Evolutionary conservation across 1,140 invertebrate species (phyloP).

Genomic region (Bombyx mandarina): DNA sequence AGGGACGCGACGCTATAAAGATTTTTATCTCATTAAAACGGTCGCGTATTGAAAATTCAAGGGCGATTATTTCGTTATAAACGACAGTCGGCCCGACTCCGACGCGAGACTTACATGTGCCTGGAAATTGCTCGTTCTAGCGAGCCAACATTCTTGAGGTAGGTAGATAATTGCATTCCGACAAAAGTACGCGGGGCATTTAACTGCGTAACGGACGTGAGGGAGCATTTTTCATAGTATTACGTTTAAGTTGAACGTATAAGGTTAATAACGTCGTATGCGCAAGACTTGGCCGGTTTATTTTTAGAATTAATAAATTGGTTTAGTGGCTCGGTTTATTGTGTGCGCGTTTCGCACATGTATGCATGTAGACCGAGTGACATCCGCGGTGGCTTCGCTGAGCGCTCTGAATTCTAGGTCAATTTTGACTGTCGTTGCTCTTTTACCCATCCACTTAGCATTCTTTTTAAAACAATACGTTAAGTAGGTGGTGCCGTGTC

Average conservation of each 20-base stretch:
- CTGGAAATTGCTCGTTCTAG: constrained; percentile 26
- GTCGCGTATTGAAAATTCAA: constrained; percentile 21
- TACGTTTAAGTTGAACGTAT: constrained; percentile 43
- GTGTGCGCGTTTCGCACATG: constrained; percentile 48
- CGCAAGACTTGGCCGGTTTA: constrained; percentile 55
- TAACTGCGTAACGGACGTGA: constrained; percentile 9
- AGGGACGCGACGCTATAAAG: constrained; percentile 22
- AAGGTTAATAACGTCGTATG: constrained; percentile 60
- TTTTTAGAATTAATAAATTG: constrained; percentile 70
- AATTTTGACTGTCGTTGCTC: constrained; percentile 23
- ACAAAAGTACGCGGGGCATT: constrained; percentile 13
- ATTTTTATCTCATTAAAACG: constrained; percentile 18
- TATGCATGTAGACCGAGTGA: constrained; percentile 27
- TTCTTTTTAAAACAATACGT: constrained; percentile 20
- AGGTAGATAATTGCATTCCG: constrained; percentile 37
- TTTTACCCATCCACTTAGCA: constrained; percentile 18
- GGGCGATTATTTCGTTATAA: constrained; percentile 21
- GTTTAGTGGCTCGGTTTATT: constrained; percentile 63
- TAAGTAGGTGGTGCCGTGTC: constrained; percentile 3
- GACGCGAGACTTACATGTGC: constrained; percentile 19
- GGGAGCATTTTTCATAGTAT: constrained; percentile 38
- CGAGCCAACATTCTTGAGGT: constrained; percentile 27
- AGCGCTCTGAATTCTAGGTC: constrained; percentile 24
- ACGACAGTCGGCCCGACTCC: constrained; percentile 5
- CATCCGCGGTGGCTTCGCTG: constrained; percentile 23